Evolutionary conservation across 2,888 invertebrate genomes (phyloP).

Genomic region (Apamea monoglypha): DNA sequence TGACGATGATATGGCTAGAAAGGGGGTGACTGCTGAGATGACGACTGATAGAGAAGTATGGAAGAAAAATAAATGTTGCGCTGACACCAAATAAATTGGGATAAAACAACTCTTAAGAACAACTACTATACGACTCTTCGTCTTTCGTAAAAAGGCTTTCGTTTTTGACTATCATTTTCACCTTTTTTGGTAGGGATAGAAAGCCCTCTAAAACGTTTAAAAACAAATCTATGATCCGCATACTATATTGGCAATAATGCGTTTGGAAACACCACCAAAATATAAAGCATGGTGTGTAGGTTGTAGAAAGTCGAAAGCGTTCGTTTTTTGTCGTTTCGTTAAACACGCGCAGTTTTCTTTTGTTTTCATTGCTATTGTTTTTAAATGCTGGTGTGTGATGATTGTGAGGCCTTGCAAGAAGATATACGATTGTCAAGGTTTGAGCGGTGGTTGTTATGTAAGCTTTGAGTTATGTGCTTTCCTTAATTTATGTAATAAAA

Average conservation of each 20-base stretch:
- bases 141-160: background rate
- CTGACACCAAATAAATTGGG: too few relatives aligned
- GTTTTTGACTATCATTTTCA: background rate
- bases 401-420: conserved; percentile 19
- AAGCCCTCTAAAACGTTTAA: conserved; percentile 8
- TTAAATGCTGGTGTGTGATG: conserved; percentile 29
- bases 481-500: background rate
- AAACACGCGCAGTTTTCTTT: conserved; percentile 47
- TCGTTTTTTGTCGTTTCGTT: conserved; percentile 41
- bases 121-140: too few relatives aligned
- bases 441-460: background rate
- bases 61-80: too few relatives aligned
- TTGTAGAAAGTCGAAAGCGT: conserved; percentile 63
- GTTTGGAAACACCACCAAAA: conserved; percentile 40
- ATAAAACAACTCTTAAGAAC: too few relatives aligned
- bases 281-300: conserved; percentile 35
- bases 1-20: too few relatives aligned
- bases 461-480: background rate
- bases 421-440: conserved; percentile 3
- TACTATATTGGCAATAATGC: conserved; percentile 20
- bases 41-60: too few relatives aligned
- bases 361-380: conserved; percentile 56
- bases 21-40: too few relatives aligned
- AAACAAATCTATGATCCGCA: conserved; percentile 29
- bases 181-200: conserved; percentile 10